phyloP scores from a whole-genome alignment of 2,113 vertebrate species.

The Campylomormyrus numenius region DNA sequence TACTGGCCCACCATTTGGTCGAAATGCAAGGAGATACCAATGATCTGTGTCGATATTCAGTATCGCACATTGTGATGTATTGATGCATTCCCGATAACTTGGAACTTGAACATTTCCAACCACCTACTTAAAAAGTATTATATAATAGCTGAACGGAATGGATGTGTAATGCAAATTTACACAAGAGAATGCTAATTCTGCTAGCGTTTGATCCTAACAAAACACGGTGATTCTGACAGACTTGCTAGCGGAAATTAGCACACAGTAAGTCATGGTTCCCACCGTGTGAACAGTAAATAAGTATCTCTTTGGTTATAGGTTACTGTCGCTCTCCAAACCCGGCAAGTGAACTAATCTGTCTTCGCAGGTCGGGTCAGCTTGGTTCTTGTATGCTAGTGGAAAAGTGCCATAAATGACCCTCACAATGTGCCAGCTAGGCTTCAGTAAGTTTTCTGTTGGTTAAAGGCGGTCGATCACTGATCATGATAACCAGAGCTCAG shows the following conservation, averaged over 20 bases:
- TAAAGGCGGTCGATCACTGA: neutral
- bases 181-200: neutral
- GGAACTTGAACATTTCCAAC: neutral
- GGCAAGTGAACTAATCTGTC: neutral
- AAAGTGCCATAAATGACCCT: neutral
- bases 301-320: neutral
- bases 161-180: neutral
- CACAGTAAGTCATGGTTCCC: neutral
- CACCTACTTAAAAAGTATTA: neutral
- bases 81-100: neutral
- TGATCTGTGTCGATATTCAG: neutral
- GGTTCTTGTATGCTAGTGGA: neutral
- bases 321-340: neutral
- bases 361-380: neutral
- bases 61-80: neutral
- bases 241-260: neutral
- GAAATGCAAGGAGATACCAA: neutral
- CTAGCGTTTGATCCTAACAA: neutral
- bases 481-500: neutral
- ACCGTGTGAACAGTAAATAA: neutral
- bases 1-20: neutral
- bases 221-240: neutral
- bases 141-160: neutral
- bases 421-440: neutral
- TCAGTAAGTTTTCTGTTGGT: neutral